phyloP scores from a whole-genome alignment of 2,888 invertebrate genomes.

The Rotaria macrura region DNA sequence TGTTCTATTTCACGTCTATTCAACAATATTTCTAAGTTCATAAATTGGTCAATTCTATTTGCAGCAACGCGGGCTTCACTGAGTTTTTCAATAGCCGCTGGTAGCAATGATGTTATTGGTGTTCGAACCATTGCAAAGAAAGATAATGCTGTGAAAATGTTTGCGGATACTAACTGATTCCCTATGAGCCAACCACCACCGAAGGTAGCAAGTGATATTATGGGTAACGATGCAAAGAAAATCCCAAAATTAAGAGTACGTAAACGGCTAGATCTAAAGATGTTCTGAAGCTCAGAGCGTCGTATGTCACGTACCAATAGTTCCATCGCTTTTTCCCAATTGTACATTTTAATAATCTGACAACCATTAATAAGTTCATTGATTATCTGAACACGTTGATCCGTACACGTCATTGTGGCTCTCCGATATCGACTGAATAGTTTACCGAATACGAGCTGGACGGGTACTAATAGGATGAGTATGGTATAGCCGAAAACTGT shows the following conservation, averaged over 20 bases:
- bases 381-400: conserved; percentile 80
- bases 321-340: no score
- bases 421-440: neutral
- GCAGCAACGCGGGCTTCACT: no score
- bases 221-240: neutral
- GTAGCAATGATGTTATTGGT: neutral
- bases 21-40: neutral
- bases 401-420: conserved; percentile 45
- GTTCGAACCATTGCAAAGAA: neutral
- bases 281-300: neutral
- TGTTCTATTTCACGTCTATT: neutral
- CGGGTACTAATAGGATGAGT: neutral
- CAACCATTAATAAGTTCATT: conserved; percentile 85
- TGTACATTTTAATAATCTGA: conserved; percentile 90
- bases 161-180: neutral
- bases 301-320: conserved; percentile 38
- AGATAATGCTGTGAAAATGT: neutral
- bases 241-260: neutral
- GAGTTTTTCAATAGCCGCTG: neutral
- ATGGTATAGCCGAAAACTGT: neutral
- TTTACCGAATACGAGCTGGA: neutral
- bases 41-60: neutral
- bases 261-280: neutral
- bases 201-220: neutral
- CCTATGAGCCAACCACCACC: neutral